Percentiles rank a stretch among this genome's conserved stretches.
phyloP scores from a whole-genome alignment of 1,140 invertebrate genomes.

The Zaprionus inermis region DNA sequence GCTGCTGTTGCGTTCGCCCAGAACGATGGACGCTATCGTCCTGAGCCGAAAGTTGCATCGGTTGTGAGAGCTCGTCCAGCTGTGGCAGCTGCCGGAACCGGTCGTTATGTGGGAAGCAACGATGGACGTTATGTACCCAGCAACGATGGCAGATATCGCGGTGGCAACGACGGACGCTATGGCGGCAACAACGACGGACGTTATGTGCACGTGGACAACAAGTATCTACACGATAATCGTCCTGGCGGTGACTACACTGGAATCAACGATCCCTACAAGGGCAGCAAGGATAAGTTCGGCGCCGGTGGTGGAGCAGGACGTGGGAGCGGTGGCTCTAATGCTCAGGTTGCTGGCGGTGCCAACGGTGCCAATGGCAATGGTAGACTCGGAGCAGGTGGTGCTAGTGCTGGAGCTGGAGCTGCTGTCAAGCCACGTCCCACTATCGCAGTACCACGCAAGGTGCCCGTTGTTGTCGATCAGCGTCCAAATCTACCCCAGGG shows the following conservation, averaged over 20 bases:
- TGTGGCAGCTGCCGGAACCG: conserved; percentile 8
- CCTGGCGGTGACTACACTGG: conserved; percentile 65
- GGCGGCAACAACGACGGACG: conserved; percentile 71
- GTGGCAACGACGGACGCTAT: conserved; percentile 68
- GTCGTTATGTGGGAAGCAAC: conserved; percentile 38
- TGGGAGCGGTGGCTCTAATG: conserved; percentile 20
- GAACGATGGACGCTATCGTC: conserved; percentile 78
- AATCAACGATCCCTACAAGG: conserved; percentile 44
- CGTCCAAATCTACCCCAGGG: conserved; percentile 62
- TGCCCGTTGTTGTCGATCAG: conserved; percentile 34
- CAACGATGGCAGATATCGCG: conserved; percentile 65
- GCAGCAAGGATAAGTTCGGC: conserved; percentile 50
- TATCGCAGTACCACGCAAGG: conserved; percentile 13
- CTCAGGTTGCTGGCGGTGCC: conserved; percentile 26
- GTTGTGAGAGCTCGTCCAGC: conserved; percentile 3
- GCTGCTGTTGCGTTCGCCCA: conserved; percentile 58
- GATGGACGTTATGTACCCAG: conserved; percentile 59
- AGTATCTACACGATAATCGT: conserved; percentile 73
- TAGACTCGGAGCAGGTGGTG: not conserved
- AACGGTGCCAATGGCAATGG: conserved; percentile 5
- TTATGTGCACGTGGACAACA: conserved; percentile 75
- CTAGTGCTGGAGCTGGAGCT: conserved; percentile 14
- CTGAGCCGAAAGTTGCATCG: conserved; percentile 31
- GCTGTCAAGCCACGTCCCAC: conserved; percentile 28
- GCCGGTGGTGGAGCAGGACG: conserved; percentile 34